Percentiles rank a stretch among this genome's conserved stretches.
phyloP scores from a whole-genome alignment of 53 echinoderm and acorn worm species.

The Holothuria leucospilota region DNA sequence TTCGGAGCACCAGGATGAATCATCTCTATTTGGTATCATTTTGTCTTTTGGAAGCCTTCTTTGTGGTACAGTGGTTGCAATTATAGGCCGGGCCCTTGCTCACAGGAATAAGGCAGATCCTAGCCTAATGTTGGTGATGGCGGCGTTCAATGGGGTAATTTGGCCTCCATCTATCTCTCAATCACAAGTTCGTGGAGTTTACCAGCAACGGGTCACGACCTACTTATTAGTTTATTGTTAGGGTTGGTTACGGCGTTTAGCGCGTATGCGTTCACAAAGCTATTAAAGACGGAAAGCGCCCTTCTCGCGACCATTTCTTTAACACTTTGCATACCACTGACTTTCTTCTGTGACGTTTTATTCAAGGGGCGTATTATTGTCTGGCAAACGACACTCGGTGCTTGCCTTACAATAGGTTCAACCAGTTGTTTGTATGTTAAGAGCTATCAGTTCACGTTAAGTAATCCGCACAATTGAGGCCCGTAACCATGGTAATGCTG shows the following conservation, averaged over 20 bases:
- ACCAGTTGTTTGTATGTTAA: too few species aligned
- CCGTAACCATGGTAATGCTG: too few species aligned
- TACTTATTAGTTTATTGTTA: not conserved
- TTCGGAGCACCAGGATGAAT: not conserved
- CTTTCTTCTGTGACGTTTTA: too few species aligned
- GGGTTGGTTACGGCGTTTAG: constrained; percentile 16
- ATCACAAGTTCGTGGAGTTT: not conserved
- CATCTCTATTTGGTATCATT: not conserved
- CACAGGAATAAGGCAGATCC: not conserved
- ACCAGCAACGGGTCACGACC: not conserved
- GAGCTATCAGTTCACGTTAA: too few species aligned
- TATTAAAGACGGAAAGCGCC: not conserved
- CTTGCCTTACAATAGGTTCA: too few species aligned
- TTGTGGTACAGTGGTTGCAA: too few species aligned
- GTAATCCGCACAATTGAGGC: too few species aligned
- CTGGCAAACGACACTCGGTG: too few species aligned
- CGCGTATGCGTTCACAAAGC: not conserved
- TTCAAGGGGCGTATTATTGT: too few species aligned
- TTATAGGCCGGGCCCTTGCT: not conserved
- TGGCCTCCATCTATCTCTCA: not conserved
- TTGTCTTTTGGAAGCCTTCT: too few species aligned
- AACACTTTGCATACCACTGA: too few species aligned
- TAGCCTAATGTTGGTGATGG: not conserved
- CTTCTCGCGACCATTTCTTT: too few species aligned
- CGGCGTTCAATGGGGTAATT: not conserved